phyloP scores from a whole-genome alignment of 2,888 invertebrate species.

The Dicroscelio sp. region DNA sequence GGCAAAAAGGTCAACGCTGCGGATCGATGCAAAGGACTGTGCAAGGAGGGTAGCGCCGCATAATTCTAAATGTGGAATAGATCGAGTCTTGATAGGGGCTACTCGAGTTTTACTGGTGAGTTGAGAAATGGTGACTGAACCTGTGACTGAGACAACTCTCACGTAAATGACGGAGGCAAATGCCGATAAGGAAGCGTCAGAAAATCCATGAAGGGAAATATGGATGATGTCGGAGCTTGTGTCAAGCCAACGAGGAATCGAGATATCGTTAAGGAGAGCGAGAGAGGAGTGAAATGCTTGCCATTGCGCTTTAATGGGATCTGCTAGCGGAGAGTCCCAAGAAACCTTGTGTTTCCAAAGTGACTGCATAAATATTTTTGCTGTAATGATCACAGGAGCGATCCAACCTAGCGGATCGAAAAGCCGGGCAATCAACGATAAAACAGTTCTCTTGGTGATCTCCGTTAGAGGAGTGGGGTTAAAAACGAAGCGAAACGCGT shows the following conservation, averaged over 20 bases:
- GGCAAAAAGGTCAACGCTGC: neutral
- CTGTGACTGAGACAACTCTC: neutral
- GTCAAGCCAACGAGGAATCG: neutral
- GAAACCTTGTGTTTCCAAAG: neutral
- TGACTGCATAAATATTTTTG: neutral
- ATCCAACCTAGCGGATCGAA: constrained; percentile 36
- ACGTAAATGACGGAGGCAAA: neutral
- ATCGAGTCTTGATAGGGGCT: neutral
- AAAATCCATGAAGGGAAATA: neutral
- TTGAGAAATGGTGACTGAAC: neutral
- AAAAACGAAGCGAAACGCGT: neutral
- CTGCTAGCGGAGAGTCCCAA: neutral
- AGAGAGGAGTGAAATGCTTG: neutral
- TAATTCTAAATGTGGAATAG: neutral
- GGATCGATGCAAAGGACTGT: neutral
- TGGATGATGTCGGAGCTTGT: neutral
- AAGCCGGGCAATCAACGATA: neutral
- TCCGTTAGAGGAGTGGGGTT: neutral
- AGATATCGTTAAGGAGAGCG: neutral
- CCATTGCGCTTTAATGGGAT: neutral
- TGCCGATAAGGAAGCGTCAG: neutral
- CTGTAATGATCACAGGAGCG: neutral
- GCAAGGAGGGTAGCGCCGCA: neutral
- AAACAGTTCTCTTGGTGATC: neutral
- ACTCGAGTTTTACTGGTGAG: neutral